Conservation (phyloP, 2,888 invertebrate genomes). For the Trachelus troglodyta region DNA sequence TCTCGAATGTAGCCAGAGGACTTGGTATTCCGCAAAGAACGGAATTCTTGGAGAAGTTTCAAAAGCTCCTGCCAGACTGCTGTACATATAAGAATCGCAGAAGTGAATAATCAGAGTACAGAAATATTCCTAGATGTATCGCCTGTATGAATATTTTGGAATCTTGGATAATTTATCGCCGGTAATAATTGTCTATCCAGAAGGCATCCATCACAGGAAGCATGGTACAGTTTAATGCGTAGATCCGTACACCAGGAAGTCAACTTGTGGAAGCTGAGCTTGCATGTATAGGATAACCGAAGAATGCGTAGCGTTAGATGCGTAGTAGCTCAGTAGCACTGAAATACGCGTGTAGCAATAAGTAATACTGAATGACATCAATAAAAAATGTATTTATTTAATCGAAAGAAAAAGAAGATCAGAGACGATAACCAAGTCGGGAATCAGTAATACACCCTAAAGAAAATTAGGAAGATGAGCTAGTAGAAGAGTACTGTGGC, state of each 20-base stretch:
- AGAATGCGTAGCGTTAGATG: neutral
- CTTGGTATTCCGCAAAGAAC: neutral
- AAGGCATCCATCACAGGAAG: slow-evolving; percentile 27
- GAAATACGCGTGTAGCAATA: neutral
- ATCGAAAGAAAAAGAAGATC: neutral
- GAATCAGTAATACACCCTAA: neutral
- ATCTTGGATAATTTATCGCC: slow-evolving; percentile 23
- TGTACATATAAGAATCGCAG: neutral
- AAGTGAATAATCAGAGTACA: neutral
- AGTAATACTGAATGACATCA: neutral
- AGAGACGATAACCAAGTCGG: neutral
- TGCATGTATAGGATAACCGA: neutral
- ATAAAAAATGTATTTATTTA: neutral
- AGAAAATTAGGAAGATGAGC: slow-evolving; percentile 11
- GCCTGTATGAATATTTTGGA: neutral
- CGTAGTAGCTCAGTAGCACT: neutral
- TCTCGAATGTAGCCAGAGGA: neutral
- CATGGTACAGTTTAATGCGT: neutral
- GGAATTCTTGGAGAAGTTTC: neutral
- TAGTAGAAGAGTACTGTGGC: slow-evolving; percentile 5
- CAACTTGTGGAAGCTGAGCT: neutral
- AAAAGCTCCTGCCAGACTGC: neutral
- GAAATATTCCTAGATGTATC: neutral
- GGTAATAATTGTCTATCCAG: slow-evolving; percentile 32
- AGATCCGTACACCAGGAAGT: neutral